A percentile compares a stretch with the other conserved stretches of the same genome.
phyloP scores from a whole-genome alignment of 35 echinoderm and acorn worm species.

The Apostichopus californicus region DNA sequence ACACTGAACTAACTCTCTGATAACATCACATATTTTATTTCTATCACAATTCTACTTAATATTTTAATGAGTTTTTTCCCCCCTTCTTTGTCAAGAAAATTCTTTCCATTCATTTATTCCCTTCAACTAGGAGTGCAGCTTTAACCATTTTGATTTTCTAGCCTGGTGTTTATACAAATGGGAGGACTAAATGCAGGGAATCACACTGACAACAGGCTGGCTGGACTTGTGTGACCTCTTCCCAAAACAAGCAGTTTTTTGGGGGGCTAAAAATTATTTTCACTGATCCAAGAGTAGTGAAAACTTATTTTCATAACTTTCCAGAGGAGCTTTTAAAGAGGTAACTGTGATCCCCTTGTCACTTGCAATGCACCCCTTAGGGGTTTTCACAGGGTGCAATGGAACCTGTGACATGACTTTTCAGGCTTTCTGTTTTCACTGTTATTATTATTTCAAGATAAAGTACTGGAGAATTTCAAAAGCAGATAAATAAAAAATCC shows the following conservation, averaged over 20 bases:
- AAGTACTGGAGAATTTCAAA: background rate
- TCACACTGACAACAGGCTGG: too few species aligned
- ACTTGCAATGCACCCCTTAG: background rate
- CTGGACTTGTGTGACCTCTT: background rate
- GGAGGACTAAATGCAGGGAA: too few species aligned
- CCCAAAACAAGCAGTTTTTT: constrained; percentile 30
- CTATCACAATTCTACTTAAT: too few species aligned
- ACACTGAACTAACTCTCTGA: too few species aligned
- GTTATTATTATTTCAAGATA: background rate
- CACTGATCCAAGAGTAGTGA: background rate
- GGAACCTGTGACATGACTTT: constrained; percentile 1
- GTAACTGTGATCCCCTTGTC: background rate
- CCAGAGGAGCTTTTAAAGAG: constrained; percentile 23
- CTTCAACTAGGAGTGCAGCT: too few species aligned
- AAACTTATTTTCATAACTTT: constrained; percentile 38
- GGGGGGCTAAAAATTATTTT: constrained; percentile 38
- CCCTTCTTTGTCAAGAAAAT: too few species aligned
- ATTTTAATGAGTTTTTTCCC: too few species aligned
- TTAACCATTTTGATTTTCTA: too few species aligned
- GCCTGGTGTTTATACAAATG: too few species aligned
- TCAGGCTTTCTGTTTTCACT: background rate
- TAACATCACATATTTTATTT: too few species aligned
- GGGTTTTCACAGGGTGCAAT: background rate
- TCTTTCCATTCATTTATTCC: too few species aligned
- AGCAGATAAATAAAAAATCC: background rate